These are phyloP conservation scores for Onthophagus sagittarius DNA, from an alignment of 2,888 invertebrate species.

Conservation along the genomic window DNA sequence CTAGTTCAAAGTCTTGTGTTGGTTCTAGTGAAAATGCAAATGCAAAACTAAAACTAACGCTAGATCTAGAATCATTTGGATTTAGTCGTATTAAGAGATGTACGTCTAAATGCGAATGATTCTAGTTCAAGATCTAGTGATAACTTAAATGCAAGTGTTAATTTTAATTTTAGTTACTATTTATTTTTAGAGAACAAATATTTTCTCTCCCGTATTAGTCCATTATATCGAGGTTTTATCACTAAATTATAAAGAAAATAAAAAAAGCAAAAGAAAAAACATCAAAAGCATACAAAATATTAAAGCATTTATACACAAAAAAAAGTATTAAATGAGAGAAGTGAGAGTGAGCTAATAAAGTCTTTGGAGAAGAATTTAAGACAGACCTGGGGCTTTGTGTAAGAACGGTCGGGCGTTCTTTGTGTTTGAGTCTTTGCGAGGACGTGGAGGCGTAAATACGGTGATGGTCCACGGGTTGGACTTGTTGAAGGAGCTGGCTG, in stretches of 20 bases:
- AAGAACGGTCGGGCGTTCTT: constrained; percentile 56
- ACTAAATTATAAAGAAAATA: neutral
- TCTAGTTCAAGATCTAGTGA: too few relatives aligned
- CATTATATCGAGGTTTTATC: neutral
- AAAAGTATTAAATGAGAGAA: neutral
- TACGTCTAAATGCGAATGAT: too few relatives aligned
- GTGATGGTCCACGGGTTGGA: constrained; percentile 56
- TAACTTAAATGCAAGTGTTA: too few relatives aligned
- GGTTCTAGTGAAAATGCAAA: too few relatives aligned
- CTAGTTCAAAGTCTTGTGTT: too few relatives aligned
- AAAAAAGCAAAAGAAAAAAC: constrained; percentile 2
- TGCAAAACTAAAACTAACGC: too few relatives aligned
- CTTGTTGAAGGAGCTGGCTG: constrained; percentile 80
- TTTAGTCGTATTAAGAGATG: too few relatives aligned
- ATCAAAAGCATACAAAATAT: constrained; percentile 4
- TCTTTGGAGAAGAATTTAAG: neutral
- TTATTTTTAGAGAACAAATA: too few relatives aligned
- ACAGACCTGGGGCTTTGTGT: constrained; percentile 49
- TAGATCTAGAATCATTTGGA: too few relatives aligned
- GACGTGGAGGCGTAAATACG: constrained; percentile 52
- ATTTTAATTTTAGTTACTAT: neutral
- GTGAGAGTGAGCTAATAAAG: neutral
- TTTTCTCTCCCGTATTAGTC: too few relatives aligned
- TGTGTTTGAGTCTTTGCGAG: constrained; percentile 59
- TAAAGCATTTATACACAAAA: neutral